phyloP scores from a whole-genome alignment of 1,140 invertebrate species.

The Choristoneura fumiferana region DNA sequence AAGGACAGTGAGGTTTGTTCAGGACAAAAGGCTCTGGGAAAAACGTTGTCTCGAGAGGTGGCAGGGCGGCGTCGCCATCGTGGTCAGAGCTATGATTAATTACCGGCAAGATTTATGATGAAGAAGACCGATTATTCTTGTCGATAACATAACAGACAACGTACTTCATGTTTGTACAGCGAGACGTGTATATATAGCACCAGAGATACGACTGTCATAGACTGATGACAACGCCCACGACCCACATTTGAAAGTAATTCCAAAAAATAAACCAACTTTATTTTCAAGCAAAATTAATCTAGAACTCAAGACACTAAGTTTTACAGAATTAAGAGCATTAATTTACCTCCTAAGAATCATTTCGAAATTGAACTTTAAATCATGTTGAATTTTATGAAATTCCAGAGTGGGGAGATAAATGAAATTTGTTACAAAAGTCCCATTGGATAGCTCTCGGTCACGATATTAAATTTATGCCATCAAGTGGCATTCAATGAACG shows the following conservation, averaged over 20 bases:
- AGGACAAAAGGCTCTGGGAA: constrained; percentile 40
- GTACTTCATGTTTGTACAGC: not conserved
- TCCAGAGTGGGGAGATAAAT: constrained; percentile 67
- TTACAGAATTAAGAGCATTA: too few relatives aligned
- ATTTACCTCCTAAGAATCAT: constrained; percentile 23
- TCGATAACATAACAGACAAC: constrained; percentile 41
- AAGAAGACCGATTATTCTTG: constrained; percentile 49
- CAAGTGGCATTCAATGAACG: constrained; percentile 57
- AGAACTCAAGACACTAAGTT: too few relatives aligned
- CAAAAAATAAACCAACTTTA: too few relatives aligned
- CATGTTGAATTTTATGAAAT: constrained; percentile 70
- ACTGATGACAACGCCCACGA: not conserved
- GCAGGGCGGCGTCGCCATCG: constrained; percentile 34
- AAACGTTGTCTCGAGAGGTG: constrained; percentile 45
- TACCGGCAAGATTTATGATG: constrained; percentile 57
- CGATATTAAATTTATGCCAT: constrained; percentile 73
- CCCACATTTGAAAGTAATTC: too few relatives aligned
- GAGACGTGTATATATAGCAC: constrained; percentile 1
- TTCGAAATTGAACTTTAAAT: constrained; percentile 61
- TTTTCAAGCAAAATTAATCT: too few relatives aligned
- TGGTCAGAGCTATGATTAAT: constrained; percentile 58
- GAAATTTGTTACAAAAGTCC: constrained; percentile 74
- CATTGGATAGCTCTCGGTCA: constrained; percentile 56
- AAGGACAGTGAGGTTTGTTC: constrained; percentile 23
- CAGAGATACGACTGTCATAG: not conserved